Conservation (phyloP, 2,113 vertebrate genomes). For the Python bivittatus region DNA sequence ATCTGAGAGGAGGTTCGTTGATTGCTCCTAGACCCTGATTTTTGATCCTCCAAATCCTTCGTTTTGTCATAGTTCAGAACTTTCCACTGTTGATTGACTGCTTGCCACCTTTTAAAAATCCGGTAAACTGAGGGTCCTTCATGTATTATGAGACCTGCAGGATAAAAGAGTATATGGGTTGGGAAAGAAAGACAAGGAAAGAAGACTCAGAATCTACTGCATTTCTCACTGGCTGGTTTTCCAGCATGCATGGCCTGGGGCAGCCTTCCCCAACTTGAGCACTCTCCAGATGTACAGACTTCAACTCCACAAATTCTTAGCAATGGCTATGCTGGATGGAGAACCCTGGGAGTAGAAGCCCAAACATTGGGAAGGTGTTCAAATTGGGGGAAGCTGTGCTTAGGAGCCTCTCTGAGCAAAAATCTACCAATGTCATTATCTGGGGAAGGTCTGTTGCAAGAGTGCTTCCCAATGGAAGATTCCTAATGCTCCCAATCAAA, state of each 20-base stretch:
- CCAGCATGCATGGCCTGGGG: slow-evolving; percentile 18
- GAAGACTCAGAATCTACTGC: slow-evolving; percentile 36
- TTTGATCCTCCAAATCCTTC: slow-evolving; percentile 90
- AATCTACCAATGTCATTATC: background rate
- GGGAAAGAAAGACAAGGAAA: background rate
- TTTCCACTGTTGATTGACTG: slow-evolving; percentile 99
- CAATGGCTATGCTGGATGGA: background rate
- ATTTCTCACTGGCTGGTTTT: slow-evolving; percentile 13
- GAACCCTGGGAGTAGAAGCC: background rate
- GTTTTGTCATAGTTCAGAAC: slow-evolving; percentile 97
- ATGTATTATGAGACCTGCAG: slow-evolving; percentile 89
- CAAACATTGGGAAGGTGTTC: background rate
- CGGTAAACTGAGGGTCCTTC: slow-evolving; percentile 98
- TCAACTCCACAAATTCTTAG: background rate
- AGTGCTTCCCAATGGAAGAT: background rate
- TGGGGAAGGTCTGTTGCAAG: background rate
- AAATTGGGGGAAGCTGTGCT: background rate
- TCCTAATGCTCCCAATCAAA: background rate
- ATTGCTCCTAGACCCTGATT: slow-evolving; percentile 83
- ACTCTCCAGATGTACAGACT: background rate
- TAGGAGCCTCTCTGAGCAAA: background rate
- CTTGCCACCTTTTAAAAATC: slow-evolving; percentile 98
- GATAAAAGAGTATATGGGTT: slow-evolving; percentile 62
- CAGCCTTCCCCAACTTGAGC: background rate
- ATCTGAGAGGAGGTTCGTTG: slow-evolving; percentile 81